phyloP scores from a whole-genome alignment of 2,797 vertebrate species.

The Mormyrus proboscirostris region DNA sequence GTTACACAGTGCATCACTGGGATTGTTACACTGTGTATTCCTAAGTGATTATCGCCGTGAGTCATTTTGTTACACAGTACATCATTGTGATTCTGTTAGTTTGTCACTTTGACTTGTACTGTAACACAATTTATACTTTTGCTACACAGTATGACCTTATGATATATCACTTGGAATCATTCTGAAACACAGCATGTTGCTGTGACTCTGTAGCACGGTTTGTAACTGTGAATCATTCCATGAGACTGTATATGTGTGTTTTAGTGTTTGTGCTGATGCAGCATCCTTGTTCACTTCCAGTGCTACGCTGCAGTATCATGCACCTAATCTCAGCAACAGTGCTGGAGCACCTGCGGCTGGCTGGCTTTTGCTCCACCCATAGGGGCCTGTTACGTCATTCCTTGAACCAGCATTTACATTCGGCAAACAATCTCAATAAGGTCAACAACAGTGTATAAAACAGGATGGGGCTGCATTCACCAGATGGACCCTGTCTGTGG shows the following conservation, averaged over 20 bases:
- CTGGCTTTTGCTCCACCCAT: not conserved
- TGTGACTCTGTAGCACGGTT: not conserved
- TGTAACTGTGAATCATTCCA: not conserved
- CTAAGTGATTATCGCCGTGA: not conserved
- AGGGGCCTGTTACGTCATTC: not conserved
- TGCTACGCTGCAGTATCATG: not conserved
- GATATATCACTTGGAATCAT: not conserved
- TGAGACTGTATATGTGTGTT: not conserved
- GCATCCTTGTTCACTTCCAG: not conserved
- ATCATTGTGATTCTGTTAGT: not conserved
- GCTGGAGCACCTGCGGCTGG: not conserved
- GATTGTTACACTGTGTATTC: not conserved
- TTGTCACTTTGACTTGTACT: not conserved
- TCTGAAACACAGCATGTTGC: not conserved
- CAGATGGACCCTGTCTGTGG: not conserved
- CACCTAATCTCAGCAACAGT: not conserved
- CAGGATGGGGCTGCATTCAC: constrained; percentile 27
- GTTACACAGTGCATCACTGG: not conserved
- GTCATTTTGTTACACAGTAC: not conserved
- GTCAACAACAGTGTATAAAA: constrained; percentile 47
- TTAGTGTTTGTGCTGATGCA: not conserved
- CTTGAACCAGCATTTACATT: not conserved
- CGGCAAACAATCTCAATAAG: not conserved
- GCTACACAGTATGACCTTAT: not conserved
- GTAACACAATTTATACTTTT: not conserved